Evolutionary conservation across 2,888 invertebrate species (phyloP).

Genomic region (Patella caerulea): DNA sequence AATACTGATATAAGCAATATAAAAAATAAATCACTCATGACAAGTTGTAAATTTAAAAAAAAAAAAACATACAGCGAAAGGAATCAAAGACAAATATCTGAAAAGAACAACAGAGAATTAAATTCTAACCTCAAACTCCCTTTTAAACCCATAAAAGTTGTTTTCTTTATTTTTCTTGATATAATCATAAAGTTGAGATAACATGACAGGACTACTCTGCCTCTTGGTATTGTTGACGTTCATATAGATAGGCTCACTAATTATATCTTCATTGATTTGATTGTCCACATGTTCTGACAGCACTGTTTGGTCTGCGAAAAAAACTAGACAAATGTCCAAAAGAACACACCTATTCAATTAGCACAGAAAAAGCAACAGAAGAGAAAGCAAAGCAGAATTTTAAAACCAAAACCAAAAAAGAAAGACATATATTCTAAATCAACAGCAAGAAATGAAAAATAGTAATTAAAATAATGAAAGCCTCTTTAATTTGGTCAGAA

Average conservation of each 20-base stretch:
- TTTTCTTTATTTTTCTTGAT: constrained; percentile 55
- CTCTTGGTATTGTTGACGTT: constrained; percentile 56
- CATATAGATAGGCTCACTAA: constrained; percentile 61
- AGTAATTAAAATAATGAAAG: no score
- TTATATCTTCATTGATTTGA: constrained; percentile 35
- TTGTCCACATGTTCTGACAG: constrained; percentile 24
- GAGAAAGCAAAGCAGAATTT: no score
- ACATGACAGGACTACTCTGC: constrained; percentile 55
- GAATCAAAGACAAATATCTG: no score
- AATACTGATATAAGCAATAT: neutral
- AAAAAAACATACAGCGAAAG: no score
- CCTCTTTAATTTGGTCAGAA: no score
- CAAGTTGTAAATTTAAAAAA: neutral
- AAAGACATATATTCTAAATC: no score
- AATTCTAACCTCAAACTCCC: constrained; percentile 58
- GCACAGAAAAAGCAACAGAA: no score
- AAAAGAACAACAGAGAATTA: no score
- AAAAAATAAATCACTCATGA: neutral
- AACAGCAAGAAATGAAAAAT: no score
- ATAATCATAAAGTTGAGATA: constrained; percentile 56
- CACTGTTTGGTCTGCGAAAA: constrained; percentile 19
- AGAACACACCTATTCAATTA: neutral
- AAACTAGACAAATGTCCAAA: neutral
- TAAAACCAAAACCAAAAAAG: no score
- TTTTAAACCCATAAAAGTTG: constrained; percentile 55